phyloP scores from a whole-genome alignment of 2,113 vertebrate species.

The Notothenia rossii region DNA sequence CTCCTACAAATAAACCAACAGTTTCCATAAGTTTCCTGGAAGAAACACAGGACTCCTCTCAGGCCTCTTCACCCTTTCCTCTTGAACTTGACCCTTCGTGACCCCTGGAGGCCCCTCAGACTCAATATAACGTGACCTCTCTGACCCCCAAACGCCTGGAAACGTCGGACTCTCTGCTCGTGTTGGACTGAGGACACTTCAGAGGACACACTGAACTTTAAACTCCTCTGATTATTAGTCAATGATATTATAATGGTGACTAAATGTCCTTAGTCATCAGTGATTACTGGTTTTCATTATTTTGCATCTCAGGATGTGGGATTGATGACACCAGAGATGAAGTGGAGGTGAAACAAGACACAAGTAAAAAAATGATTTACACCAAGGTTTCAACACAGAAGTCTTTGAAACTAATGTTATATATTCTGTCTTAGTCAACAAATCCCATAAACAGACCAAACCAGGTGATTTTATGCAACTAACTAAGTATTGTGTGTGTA shows the following conservation, averaged over 20 bases:
- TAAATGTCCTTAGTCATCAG: slow-evolving; percentile 31
- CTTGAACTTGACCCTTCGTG: slow-evolving; percentile 69
- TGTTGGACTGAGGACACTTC: slow-evolving; percentile 21
- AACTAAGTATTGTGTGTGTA: background rate
- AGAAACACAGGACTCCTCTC: slow-evolving; percentile 15
- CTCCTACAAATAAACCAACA: too few relatives aligned
- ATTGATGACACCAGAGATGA: slow-evolving; percentile 36
- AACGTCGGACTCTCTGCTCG: background rate
- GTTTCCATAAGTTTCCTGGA: too few relatives aligned
- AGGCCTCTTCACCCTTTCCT: background rate
- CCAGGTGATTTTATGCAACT: background rate
- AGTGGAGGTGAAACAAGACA: background rate
- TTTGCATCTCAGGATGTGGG: slow-evolving; percentile 51
- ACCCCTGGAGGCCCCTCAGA: slow-evolving; percentile 41
- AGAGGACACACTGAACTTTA: slow-evolving; percentile 24
- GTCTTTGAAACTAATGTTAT: background rate
- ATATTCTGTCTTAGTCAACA: background rate
- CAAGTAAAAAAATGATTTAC: slow-evolving; percentile 2
- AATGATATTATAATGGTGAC: slow-evolving; percentile 8
- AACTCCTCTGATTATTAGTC: slow-evolving; percentile 6
- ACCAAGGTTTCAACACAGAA: background rate
- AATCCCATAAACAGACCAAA: background rate
- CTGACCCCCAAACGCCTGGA: background rate
- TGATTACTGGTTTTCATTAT: slow-evolving; percentile 15
- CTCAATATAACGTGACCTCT: background rate